phyloP scores from a whole-genome alignment of 1,140 invertebrate genomes.

The Melitaea cinxia region DNA sequence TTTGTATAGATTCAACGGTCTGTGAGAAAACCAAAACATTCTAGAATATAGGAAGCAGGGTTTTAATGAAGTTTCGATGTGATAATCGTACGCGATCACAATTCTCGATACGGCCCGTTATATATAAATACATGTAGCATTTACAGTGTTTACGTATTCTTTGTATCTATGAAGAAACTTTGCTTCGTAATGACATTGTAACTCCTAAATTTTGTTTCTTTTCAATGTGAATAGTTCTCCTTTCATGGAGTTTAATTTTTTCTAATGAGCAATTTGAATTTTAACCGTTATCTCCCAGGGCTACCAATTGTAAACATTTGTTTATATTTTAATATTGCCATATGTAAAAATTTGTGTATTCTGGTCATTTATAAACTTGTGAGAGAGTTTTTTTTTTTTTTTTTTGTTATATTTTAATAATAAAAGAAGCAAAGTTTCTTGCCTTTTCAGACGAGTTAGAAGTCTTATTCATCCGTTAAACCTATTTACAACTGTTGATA shows the following conservation, averaged over 20 bases:
- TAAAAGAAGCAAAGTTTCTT: constrained; percentile 22
- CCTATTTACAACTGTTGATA: constrained; percentile 37
- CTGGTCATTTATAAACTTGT: not conserved
- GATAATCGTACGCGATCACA: no score
- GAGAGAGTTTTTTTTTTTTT: not conserved
- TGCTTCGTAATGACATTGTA: constrained; percentile 20
- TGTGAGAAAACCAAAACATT: no score
- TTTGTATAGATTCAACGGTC: no score
- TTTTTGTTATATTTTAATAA: not conserved
- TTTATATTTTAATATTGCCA: not conserved
- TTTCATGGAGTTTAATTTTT: no score
- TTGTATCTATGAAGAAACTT: constrained; percentile 23
- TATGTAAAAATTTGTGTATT: not conserved
- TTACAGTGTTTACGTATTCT: not conserved
- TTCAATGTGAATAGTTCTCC: no score
- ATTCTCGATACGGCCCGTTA: no score
- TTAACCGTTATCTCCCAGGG: no score
- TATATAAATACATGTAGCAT: constrained; percentile 58
- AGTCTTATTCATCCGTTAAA: constrained; percentile 34
- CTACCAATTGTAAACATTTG: not conserved
- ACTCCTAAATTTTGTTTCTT: no score
- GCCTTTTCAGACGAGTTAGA: constrained; percentile 14
- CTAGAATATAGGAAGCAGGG: no score
- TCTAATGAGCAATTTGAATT: no score
- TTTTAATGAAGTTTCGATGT: no score